phyloP scores from a whole-genome alignment of 2,888 invertebrate species.

The Brachynemurus nebulosus region DNA sequence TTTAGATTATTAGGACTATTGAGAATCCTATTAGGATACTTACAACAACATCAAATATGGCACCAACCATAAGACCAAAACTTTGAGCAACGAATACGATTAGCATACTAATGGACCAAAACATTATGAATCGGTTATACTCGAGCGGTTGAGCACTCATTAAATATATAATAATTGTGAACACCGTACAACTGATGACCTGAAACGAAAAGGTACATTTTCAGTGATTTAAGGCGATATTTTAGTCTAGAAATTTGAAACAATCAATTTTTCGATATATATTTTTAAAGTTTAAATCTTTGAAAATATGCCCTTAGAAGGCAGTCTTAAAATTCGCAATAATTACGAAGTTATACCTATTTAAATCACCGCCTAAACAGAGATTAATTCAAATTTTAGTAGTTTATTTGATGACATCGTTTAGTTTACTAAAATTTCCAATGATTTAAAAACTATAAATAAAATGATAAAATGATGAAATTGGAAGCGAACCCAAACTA shows the following conservation, averaged over 20 bases:
- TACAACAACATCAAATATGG: slow-evolving; percentile 73
- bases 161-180: slow-evolving; percentile 63
- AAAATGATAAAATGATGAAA: too few species aligned
- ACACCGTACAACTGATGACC: slow-evolving; percentile 54
- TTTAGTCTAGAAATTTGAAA: too few species aligned
- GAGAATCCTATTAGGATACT: slow-evolving; percentile 29
- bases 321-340: not conserved
- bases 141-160: slow-evolving; percentile 87
- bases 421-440: too few species aligned
- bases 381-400: too few species aligned
- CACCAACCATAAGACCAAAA: slow-evolving; percentile 83
- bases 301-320: too few species aligned
- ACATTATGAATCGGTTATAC: slow-evolving; percentile 65
- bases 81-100: slow-evolving; percentile 85
- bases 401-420: too few species aligned
- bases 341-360: too few species aligned
- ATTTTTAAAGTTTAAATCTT: not conserved
- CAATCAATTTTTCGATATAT: not conserved
- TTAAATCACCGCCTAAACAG: too few species aligned
- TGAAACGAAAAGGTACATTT: slow-evolving; percentile 27
- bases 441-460: too few species aligned
- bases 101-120: slow-evolving; percentile 66
- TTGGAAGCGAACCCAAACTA: too few species aligned
- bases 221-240: not conserved
- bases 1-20: not conserved